Conservation (phyloP, 64 coral and sea anemone genomes). For the Stichodactyla helianthus region DNA sequence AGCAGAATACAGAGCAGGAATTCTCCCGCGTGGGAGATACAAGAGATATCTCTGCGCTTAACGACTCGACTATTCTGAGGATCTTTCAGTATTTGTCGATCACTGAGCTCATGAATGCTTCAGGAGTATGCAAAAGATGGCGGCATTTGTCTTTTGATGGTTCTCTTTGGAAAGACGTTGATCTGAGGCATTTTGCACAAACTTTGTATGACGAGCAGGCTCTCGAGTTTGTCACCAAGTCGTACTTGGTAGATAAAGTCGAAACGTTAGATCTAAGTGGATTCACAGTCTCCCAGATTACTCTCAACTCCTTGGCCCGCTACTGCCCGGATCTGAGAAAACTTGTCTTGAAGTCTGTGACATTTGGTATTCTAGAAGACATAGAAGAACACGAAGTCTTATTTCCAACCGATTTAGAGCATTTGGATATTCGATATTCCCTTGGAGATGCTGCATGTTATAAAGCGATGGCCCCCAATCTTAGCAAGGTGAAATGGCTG, state of each 20-base stretch:
- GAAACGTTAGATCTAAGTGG: conserved; percentile 53
- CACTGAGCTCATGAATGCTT: conserved; percentile 37
- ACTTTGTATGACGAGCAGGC: not conserved
- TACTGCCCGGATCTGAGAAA: conserved; percentile 30
- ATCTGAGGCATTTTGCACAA: conserved; percentile 55
- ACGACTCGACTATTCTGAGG: conserved; percentile 41
- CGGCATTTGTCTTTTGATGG: conserved; percentile 46
- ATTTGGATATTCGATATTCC: conserved; percentile 50
- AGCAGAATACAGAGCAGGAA: not conserved
- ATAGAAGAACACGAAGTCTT: not conserved
- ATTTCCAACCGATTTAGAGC: conserved; percentile 41
- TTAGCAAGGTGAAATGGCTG: conserved; percentile 35
- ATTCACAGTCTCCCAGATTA: conserved; percentile 16
- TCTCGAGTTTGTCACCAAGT: not conserved
- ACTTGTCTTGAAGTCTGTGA: conserved; percentile 46
- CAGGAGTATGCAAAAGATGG: conserved; percentile 55
- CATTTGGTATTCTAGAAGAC: conserved; percentile 12
- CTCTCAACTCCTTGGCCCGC: conserved; percentile 1
- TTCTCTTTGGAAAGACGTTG: conserved; percentile 47
- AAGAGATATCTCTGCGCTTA: conserved; percentile 15
- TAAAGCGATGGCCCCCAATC: conserved; percentile 10
- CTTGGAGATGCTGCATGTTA: conserved; percentile 22
- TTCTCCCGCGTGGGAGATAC: not conserved
- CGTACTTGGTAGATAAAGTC: conserved; percentile 14
- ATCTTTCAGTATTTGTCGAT: conserved; percentile 50